phyloP scores from a whole-genome alignment of 2,888 invertebrate genomes.

The Patella ulyssiponensis region DNA sequence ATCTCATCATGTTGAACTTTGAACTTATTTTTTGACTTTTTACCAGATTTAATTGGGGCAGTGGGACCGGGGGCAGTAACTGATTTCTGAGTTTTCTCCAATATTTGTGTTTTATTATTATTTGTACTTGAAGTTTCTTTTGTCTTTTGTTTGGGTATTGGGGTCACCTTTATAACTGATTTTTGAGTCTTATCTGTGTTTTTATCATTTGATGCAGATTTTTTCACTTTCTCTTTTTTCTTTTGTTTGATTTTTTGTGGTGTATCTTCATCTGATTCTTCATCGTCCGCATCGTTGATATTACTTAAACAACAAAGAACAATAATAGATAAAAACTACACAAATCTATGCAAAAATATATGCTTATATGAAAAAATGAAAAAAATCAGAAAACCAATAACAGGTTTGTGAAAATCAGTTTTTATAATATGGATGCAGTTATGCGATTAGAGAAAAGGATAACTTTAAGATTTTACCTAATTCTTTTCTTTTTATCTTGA shows the following conservation, averaged over 20 bases:
- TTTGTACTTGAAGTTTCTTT: too few species aligned
- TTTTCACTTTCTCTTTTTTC: slow-evolving; percentile 27
- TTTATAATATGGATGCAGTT: not conserved
- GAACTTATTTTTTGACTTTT: slow-evolving; percentile 60
- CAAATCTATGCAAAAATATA: too few species aligned
- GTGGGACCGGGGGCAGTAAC: too few species aligned
- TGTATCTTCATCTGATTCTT: slow-evolving; percentile 15
- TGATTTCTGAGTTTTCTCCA: too few species aligned
- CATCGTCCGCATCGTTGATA: slow-evolving; percentile 27
- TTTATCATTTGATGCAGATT: slow-evolving; percentile 13
- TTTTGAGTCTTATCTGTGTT: slow-evolving; percentile 8
- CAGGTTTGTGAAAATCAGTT: not conserved
- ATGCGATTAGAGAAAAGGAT: not conserved
- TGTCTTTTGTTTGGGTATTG: too few species aligned
- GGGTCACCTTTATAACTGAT: not conserved
- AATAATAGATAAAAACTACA: not conserved
- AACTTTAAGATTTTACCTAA: not conserved
- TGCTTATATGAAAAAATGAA: too few species aligned
- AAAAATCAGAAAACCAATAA: too few species aligned
- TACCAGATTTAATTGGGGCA: not conserved
- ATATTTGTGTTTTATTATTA: too few species aligned
- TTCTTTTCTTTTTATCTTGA: slow-evolving; percentile 34
- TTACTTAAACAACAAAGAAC: slow-evolving; percentile 5
- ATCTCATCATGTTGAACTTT: slow-evolving; percentile 56
- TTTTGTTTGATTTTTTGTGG: slow-evolving; percentile 3